Evolutionary conservation across 2,888 invertebrate genomes (phyloP), one percentile per base, ranked within the genome.

Genomic region (Orthosia gracilis): DNA sequence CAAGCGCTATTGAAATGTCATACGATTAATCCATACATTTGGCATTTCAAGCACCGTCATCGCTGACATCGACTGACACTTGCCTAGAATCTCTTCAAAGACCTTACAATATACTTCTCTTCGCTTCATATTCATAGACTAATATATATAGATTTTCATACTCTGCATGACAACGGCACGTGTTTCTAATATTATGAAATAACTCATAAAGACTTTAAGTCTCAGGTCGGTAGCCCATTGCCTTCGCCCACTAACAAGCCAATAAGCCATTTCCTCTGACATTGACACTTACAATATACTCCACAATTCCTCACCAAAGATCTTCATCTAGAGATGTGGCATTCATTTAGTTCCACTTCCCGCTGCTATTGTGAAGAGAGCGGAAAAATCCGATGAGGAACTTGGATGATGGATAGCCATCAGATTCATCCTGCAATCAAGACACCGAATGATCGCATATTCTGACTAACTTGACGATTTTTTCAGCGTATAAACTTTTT

Each of bases 201-300:
- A 23, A 18, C 45, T 23, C 18, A 26, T 55, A n/a, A 52, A 50
- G 23, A 63, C 21, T 52, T 21, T 64, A 54, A n/a, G 2, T 3
- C 49, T 17, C 66, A 63, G 69, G 58, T 72, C 62, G 54, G n/a
- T 54, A 68, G 61, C 45, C 74, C 52, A 69, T 65, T 45, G 61
- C 68, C 59, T 63, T 63, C 73, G 74, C 82, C 82, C 76, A 83
- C 76, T 62, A 59, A 21, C 70, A 49, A 55, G 58, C 52, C 65
- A 83, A 82, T 76, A 75, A 71, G 65, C 47, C 31, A 76, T 71
- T 83, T 82, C 84, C 81, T 80, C 45, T 80, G 84, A 62, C 84
- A 83, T 81, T 81, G 81, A 75, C 80, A 71, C 80, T 68, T 55
- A 68, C 83, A 69, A 73, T 70, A 59, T 61, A 64, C 47, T 68